Evolutionary conservation across 1,140 invertebrate species (phyloP), one percentile per base, ranked within the genome.

Genomic region (Amphibalanus amphitrite): DNA sequence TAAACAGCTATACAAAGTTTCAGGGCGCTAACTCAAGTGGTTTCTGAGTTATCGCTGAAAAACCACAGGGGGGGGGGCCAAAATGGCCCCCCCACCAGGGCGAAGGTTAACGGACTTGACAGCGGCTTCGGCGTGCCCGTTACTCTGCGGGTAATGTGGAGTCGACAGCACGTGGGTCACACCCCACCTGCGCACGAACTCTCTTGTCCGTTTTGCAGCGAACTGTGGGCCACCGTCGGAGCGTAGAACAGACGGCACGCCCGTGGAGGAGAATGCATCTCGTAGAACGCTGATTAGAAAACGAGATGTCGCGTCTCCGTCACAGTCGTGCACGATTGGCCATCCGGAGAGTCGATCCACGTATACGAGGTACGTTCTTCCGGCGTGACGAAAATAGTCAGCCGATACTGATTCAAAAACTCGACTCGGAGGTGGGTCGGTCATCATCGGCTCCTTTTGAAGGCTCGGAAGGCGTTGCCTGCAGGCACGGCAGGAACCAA

Each of bases 361-460:
- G 8, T 71, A 71, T 69, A 71, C n/a, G 15, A 71, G 38, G 20
- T 69, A 71, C 23, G n/a, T 29, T 29, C 38, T 71, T 20, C 71
- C 28, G 10, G 71, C 71, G 26, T 59, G 47, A 20, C 30, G 33
- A 71, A 69, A 71, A 13, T 29, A 38, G 23, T 71, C 71, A n/a
- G 71, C 47, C 29, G 71, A 71, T 3, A 71, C 71, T 69, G 67
- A 69, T 38, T 72, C 28, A 71, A 70, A 72, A 28, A 67, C 69
- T 6, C 47, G 69, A 59, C 69, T 70, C 17, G 72, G 72, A 1
- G 33, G 25, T 1, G 72, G 38, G 38, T 72, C 69, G 28, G 29
- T 33, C 69, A 72, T 40, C 30, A 26, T 29, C 23, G 69, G 72
- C 47, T 72, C 69, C 69, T 70, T 69, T 25, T 28, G 17, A 28